These are phyloP conservation scores for Apus apus DNA, from an alignment of 2,113 vertebrate species.

Conservation along the genomic window DNA sequence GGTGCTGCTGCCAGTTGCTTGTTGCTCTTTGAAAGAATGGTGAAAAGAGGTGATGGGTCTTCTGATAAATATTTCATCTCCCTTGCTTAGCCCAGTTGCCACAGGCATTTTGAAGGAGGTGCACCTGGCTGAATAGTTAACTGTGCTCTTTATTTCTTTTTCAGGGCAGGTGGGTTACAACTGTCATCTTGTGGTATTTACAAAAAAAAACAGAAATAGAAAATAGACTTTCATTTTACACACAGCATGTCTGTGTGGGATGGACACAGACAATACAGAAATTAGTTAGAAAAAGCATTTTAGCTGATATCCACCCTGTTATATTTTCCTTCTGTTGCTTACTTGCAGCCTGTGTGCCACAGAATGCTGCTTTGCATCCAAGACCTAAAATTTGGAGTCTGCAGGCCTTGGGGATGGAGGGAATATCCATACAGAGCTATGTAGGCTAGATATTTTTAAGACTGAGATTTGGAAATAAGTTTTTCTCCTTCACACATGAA, in stretches of 20 bases:
- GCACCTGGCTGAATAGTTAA: constrained; percentile 3
- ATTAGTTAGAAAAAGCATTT: not conserved
- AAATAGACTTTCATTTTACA: constrained; percentile 14
- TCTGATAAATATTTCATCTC: not conserved
- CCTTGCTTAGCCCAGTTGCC: not conserved
- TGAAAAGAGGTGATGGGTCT: not conserved
- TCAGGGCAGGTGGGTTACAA: not conserved
- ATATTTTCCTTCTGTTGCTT: not conserved
- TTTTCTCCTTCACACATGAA: not conserved
- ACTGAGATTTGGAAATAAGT: not conserved
- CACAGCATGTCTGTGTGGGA: not conserved
- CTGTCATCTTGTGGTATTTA: constrained; percentile 37
- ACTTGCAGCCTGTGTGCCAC: not conserved
- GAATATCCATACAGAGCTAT: not conserved
- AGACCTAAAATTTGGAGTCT: not conserved
- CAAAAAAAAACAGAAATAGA: constrained; percentile 35
- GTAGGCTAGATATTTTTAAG: not conserved
- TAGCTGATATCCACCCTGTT: not conserved
- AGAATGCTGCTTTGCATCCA: not conserved
- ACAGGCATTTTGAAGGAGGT: not conserved
- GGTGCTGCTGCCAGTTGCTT: not conserved
- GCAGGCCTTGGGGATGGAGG: not conserved
- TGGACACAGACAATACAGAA: not conserved
- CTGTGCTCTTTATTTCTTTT: not conserved
- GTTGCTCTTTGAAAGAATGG: not conserved